Conservation (phyloP, 2,113 vertebrate genomes). For the Himantopus leucocephalus region DNA sequence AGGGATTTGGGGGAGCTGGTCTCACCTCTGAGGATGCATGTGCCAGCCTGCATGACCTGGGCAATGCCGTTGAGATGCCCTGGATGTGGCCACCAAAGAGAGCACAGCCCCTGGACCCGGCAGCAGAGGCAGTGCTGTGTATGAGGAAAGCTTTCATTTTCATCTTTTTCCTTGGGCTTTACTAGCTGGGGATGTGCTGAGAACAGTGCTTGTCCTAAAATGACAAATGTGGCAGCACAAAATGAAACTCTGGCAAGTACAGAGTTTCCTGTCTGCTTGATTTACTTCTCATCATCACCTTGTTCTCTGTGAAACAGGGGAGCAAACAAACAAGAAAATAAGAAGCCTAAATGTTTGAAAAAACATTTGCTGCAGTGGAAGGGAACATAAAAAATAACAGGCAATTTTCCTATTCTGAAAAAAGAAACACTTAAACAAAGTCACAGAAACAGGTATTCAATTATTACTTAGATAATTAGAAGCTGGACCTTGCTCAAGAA, state of each 20-base stretch:
- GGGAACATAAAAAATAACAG: neutral
- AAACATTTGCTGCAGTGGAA: neutral
- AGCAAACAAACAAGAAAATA: neutral
- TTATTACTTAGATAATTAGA: neutral
- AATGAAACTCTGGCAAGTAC: neutral
- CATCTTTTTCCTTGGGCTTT: neutral
- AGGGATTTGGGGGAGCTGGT: neutral
- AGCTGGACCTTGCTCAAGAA: neutral
- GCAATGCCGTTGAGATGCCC: neutral
- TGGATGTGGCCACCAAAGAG: neutral
- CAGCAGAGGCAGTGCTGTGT: neutral
- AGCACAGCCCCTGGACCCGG: neutral
- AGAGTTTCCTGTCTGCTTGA: neutral
- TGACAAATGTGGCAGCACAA: neutral
- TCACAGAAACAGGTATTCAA: neutral
- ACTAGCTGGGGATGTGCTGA: no score
- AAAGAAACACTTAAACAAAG: neutral
- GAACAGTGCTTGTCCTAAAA: neutral
- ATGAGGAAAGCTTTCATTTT: neutral
- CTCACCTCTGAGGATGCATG: neutral
- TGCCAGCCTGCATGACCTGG: rapidly evolving
- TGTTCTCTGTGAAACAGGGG: neutral
- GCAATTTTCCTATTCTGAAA: neutral
- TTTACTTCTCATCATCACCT: neutral
- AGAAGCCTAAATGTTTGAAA: neutral